Base-by-base conservation (phyloP, 2,113 vertebrate genomes). In the Kryptolebias marmoratus region DNA sequence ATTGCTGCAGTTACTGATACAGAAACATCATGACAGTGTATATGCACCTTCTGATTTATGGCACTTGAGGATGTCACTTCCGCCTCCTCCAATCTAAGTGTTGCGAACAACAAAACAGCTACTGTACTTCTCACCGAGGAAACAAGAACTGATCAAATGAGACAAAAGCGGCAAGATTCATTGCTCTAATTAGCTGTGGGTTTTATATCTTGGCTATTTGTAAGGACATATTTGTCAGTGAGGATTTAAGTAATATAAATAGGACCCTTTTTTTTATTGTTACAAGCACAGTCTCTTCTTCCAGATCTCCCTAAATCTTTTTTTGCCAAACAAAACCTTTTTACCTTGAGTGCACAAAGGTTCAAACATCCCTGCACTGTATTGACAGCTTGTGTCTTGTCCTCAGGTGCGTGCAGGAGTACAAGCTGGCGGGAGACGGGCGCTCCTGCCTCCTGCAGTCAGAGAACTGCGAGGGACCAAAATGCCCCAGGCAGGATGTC, bases 371-470 rank as follows among this genome's bases (percentile, higher is more conserved):
- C 22, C 4, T 53, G 45, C 31, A 28, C 59, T 56, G 60, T 45
- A 59, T 16, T 85, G 71, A 87, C 75, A 75, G 47, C 22, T 66
- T 47, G 73, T 16, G 48, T 47, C 18, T 59, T 70, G 69, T 76
- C 52, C 13, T 0, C 89, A 99, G 98, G 61, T 99, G 98, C 1
- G 98, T 99, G 71, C 97, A 99, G 90, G 98, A 99, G 79, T 99
- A 98, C 90, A 96, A 95, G 78, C 93, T 99, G 85, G 96, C 96
- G 18, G 92, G 94, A 0, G 97, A 99, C 55, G 95, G 96, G n/a
- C 98, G 97, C 68, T 98, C 97, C 79, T 99, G 98, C 85, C 85
- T 97, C 50, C 94, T 99, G 89, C 92, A 96, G 71, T 94, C 96
- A 0, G 97, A 98, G 82, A 95, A 95, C 91, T 99, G 98, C 0